These are phyloP conservation scores for Enteromius radiatus DNA, from an alignment of 2,797 vertebrate species.

Conservation along the genomic window DNA sequence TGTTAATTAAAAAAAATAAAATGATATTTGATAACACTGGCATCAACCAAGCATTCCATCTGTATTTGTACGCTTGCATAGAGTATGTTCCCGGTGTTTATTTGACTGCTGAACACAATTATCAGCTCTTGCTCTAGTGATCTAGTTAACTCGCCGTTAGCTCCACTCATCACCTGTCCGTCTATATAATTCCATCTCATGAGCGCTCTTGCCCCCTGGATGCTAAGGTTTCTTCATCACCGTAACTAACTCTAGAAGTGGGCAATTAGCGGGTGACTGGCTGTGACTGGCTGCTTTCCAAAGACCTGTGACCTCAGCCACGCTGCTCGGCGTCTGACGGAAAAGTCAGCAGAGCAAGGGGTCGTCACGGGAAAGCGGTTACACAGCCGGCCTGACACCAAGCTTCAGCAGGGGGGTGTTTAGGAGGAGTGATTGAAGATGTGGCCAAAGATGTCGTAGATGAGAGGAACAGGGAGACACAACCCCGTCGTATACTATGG, in stretches of 20 bases:
- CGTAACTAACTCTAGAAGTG: conserved; percentile 66
- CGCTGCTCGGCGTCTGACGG: conserved; percentile 70
- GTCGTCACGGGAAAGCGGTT: conserved; percentile 69
- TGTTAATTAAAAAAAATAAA: too few relatives aligned
- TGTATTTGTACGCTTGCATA: neutral
- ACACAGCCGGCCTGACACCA: conserved; percentile 64
- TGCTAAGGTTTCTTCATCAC: conserved; percentile 66
- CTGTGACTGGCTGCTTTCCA: conserved; percentile 74
- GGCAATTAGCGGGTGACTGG: conserved; percentile 76
- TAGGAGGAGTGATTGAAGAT: conserved; percentile 30
- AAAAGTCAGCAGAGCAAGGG: conserved; percentile 45
- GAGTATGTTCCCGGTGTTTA: neutral
- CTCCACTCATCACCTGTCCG: conserved; percentile 35
- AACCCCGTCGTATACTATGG: neutral
- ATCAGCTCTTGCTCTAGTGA: neutral
- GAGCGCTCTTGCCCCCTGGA: conserved; percentile 47
- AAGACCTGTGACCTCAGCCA: conserved; percentile 73
- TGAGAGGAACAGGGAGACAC: conserved; percentile 17
- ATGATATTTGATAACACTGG: neutral
- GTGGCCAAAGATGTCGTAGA: conserved; percentile 18
- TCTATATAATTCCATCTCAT: conserved; percentile 21
- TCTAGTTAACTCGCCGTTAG: conserved; percentile 25
- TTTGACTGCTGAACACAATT: conserved; percentile 3
- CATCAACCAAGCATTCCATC: neutral
- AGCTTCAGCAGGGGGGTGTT: conserved; percentile 49